phyloP scores from a whole-genome alignment of 1,140 invertebrate species.

The Microplitis demolitor region DNA sequence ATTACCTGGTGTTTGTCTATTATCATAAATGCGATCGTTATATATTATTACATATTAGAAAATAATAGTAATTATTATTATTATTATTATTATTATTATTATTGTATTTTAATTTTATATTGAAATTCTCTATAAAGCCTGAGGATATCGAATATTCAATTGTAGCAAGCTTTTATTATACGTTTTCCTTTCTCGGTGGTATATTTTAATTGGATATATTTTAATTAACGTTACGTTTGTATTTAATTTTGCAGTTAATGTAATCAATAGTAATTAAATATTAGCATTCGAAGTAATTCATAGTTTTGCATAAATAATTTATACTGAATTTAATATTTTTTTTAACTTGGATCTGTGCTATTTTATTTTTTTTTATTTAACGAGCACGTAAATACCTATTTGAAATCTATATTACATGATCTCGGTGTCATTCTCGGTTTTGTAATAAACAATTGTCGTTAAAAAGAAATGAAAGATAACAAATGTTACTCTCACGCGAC shows the following conservation, averaged over 20 bases:
- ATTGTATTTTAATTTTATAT: too few relatives aligned
- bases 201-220: neutral
- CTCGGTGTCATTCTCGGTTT: neutral
- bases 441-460: neutral
- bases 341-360: too few relatives aligned
- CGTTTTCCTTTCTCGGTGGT: neutral
- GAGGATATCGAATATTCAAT: neutral
- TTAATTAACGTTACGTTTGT: neutral
- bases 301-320: too few relatives aligned
- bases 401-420: too few relatives aligned
- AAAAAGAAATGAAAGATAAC: neutral
- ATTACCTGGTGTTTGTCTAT: conserved; percentile 61
- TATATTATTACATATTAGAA: conserved; percentile 34
- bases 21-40: conserved; percentile 49
- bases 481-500: conserved; percentile 9
- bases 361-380: too few relatives aligned
- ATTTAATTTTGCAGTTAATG: conserved; percentile 16
- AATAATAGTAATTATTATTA: too few relatives aligned
- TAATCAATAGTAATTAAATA: too few relatives aligned
- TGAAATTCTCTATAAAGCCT: neutral
- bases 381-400: too few relatives aligned
- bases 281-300: too few relatives aligned
- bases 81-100: too few relatives aligned
- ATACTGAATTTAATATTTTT: too few relatives aligned
- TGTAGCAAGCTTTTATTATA: conserved; percentile 12